Base-by-base conservation (phyloP, 2,888 invertebrate species). In the Chrysolina haemoptera region DNA sequence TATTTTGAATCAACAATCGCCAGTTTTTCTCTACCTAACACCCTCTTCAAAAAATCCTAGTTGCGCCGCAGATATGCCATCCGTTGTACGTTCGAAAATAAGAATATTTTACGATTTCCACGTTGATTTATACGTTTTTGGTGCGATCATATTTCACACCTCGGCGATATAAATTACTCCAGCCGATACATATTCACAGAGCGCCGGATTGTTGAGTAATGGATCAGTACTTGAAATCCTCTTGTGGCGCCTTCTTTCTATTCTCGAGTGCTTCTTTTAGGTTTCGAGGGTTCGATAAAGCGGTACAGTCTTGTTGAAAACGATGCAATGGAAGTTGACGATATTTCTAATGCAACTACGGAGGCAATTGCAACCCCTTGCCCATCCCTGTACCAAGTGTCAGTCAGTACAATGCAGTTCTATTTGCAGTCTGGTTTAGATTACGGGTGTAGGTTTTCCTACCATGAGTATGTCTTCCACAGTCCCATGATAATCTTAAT, bases 201-300 rank as follows among this genome's bases (percentile, higher is more conserved):
- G 35, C 59, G 59, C 27, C 22, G 35, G 6, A 59, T n/a, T 35
- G 59, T 59, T 59, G 27, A 12, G 27, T 65, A 65, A 65, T 65
- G 65, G 65, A 65, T 66, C 46, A 16, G 48, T 50, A 50, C 66
- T 66, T 16, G 50, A 65, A 43, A 50, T 66, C 16, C 50, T 66
- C 66, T 66, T 10, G 50, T 43, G 50, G 65, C 46, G 65, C 41
- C 41, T 50, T 46, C 9, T 48, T 22, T 53, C 12, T 20, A 53
- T n/a, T 40, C 11, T 65, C 41, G 11, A 65, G 65, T 46, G 65
- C 14, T 65, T 27, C 48, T 65, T 46, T 65, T 16, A 46, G 22
- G 9, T 27, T 22, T 27, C n/a, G 43, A 40, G 41, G 20, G 20
- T 41, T 35, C 20, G 20, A 48, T 18, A 20, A 43, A 41, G 22